Conservation (phyloP, 2,797 vertebrate genomes). For the Pseudopleuronectes americanus region DNA sequence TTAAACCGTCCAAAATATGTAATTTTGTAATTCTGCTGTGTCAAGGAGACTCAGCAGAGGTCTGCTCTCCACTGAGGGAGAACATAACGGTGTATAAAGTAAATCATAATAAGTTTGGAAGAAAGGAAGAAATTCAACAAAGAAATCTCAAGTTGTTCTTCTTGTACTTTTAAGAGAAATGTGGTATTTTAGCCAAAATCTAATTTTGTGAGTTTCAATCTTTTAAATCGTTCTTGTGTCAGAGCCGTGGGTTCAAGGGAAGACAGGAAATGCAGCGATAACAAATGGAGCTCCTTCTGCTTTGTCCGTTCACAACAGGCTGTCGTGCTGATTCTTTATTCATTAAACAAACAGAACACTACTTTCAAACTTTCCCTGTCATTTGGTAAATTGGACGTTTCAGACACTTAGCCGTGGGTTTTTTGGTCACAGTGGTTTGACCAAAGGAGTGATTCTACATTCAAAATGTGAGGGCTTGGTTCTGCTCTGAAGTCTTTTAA, state of each 20-base stretch:
- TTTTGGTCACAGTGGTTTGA: slow-evolving; percentile 45
- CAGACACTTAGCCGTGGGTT: not conserved
- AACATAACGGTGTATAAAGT: too few species aligned
- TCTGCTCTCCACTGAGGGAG: too few species aligned
- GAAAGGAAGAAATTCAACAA: not conserved
- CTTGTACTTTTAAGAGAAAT: too few species aligned
- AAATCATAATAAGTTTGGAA: too few species aligned
- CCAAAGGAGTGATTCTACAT: slow-evolving; percentile 2
- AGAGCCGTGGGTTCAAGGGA: not conserved
- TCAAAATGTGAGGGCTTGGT: too few species aligned
- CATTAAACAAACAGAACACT: slow-evolving; percentile 20
- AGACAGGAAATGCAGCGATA: not conserved
- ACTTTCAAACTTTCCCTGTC: slow-evolving; percentile 2
- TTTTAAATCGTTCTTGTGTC: not conserved
- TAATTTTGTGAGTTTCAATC: not conserved
- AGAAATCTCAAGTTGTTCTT: too few species aligned
- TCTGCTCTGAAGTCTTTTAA: too few species aligned
- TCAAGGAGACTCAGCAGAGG: too few species aligned
- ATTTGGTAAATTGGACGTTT: too few species aligned
- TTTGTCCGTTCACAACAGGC: slow-evolving; percentile 28
- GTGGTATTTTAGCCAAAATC: too few species aligned
- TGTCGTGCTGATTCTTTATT: slow-evolving; percentile 13
- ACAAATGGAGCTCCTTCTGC: slow-evolving; percentile 30
- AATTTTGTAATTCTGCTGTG: too few species aligned
- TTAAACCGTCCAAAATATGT: not conserved